Conservation (phyloP, 2,797 vertebrate species). For the Cyprinella venusta region DNA sequence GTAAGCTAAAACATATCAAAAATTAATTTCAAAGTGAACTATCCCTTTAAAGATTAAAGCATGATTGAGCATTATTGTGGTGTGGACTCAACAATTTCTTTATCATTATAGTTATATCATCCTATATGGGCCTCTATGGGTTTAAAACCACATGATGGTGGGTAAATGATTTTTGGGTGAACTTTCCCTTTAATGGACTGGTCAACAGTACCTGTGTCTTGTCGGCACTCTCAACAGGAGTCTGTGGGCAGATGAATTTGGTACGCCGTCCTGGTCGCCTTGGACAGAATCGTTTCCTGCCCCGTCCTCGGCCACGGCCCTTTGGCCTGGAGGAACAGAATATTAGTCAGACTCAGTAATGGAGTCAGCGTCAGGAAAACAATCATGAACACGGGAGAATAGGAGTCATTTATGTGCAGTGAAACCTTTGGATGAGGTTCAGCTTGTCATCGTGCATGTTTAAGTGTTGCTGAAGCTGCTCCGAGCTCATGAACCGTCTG, state of each 20-base stretch:
- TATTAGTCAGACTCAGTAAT: not conserved
- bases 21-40: no score
- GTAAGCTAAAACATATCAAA: no score
- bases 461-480: conserved; percentile 96
- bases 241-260: conserved; percentile 90
- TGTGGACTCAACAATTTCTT: not conserved
- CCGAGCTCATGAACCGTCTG: conserved; percentile 94
- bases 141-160: not conserved
- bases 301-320: conserved; percentile 89
- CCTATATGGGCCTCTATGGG: not conserved
- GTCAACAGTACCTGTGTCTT: conserved; percentile 81
- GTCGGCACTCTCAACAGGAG: conserved; percentile 80
- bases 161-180: not conserved
- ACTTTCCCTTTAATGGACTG: not conserved
- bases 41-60: no score
- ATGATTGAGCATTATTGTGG: not conserved
- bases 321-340: conserved; percentile 79
- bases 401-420: not conserved
- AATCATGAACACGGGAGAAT: not conserved
- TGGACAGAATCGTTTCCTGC: conserved; percentile 90
- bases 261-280: conserved; percentile 90
- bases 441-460: conserved; percentile 98
- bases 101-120: not conserved
- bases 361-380: not conserved
- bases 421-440: conserved; percentile 88